A percentile compares a stretch with the other conserved stretches of the same genome.
These are phyloP conservation scores for Etheostoma cragini DNA, from an alignment of 2,113 vertebrate genomes.

Conservation along the genomic window DNA sequence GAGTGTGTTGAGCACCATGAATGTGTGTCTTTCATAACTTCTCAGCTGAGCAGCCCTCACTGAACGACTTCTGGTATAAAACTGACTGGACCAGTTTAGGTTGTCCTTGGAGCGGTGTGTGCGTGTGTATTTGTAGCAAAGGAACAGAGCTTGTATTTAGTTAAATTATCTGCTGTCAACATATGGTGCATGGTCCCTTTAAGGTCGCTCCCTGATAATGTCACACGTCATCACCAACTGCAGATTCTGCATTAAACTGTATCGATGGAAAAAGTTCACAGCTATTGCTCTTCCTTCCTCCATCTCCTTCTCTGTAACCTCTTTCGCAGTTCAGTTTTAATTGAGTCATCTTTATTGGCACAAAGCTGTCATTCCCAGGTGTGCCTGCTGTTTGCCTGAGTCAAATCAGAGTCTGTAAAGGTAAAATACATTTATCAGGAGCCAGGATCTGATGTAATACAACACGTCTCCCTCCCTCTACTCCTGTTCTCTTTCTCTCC, in stretches of 20 bases:
- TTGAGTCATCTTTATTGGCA: background rate
- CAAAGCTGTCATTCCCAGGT: slow-evolving; percentile 5
- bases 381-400: slow-evolving; percentile 4
- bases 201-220: slow-evolving; percentile 54
- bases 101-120: background rate
- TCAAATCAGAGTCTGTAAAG: slow-evolving; percentile 17
- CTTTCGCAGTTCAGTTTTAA: background rate
- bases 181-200: slow-evolving; percentile 32
- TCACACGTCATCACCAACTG: slow-evolving; percentile 24
- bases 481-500: slow-evolving; percentile 49
- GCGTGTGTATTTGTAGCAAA: background rate
- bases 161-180: background rate
- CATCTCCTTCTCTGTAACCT: background rate
- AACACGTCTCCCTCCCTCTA: slow-evolving; percentile 46
- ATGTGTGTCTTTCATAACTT: slow-evolving; percentile 47
- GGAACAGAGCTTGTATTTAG: background rate
- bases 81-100: slow-evolving; percentile 34
- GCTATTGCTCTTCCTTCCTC: background rate
- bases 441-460: slow-evolving; percentile 48
- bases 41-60: background rate
- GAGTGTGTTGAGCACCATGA: slow-evolving; percentile 7
- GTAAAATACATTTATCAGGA: slow-evolving; percentile 33
- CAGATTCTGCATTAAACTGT: slow-evolving; percentile 23
- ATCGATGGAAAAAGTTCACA: slow-evolving; percentile 9
- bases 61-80: background rate